Base-by-base conservation (phyloP, 2,113 vertebrate species). In the Oxyruncus cristatus region DNA sequence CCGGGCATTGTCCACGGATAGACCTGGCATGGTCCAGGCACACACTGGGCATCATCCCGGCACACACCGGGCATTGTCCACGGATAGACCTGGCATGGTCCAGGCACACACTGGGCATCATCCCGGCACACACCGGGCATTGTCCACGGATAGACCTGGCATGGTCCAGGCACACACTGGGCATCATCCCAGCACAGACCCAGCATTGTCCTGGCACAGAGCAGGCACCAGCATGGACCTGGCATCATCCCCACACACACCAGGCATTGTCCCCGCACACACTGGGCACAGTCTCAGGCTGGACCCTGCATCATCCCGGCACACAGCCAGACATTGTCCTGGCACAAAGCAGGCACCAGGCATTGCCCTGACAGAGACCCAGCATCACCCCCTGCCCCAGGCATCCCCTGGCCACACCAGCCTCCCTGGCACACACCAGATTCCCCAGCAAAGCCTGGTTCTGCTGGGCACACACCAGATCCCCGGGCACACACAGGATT, bases 11-110 rank as follows among this genome's bases (percentile, higher is more conserved):
- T 17, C 32, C 44, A n/a, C n/a, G n/a, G n/a, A 22, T 3, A 6
- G 28, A 21, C 5, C 12, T 12, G 30, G 41, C 83, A 49, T 26
- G 12, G 8, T 35, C 35, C 6, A 5, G 4, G 44, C 62, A 42
- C 35, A 8, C 16, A 39, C 59, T 6, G 12, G 39, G 39, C n/a
- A n/a, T n/a, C n/a, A n/a, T n/a, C n/a, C n/a, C n/a, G n/a, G n/a
- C n/a, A n/a, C n/a, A n/a, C n/a, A n/a, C n/a, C n/a, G n/a, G n/a
- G n/a, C n/a, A n/a, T n/a, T n/a, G n/a, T n/a, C n/a, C n/a, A n/a
- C n/a, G n/a, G n/a, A n/a, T n/a, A n/a, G n/a, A 3, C 19, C 0
- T 4, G 8, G 14, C 12, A 24, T 1, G 8, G 0, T 8, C 47
- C 61, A 2, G 14, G 30, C 11, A 19, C 41, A 3, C 16, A 2